Evolutionary conservation across 1,140 invertebrate species (phyloP), one percentile per base, ranked within the genome.

Genomic region (Chironomus tepperi): DNA sequence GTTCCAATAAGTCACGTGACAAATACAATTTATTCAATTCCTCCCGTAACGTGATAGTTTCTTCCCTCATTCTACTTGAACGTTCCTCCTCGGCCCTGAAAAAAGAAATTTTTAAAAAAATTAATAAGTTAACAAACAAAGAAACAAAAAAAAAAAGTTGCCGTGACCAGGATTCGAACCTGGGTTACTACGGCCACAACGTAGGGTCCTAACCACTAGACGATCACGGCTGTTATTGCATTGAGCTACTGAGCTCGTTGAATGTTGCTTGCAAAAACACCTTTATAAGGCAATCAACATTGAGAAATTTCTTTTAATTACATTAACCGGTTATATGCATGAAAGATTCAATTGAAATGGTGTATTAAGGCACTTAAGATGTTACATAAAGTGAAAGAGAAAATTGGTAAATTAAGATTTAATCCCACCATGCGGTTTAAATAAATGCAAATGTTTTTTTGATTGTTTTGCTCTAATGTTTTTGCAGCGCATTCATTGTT

Each of bases 171-270:
- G 89, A 91, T 90, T 91, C 89, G 89, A 93, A 93, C 91, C 89
- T 90, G 89, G 89, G 90, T 91, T 91, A 88, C 88, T 89, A 88
- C 89, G 90, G 74, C 89, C 89, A 91, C 90, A 91, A 92, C 90
- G 90, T 89, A 89, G 89, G 87, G 90, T 92, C 88, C 90, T 92
- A 91, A 94, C 92, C 92, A 93, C 91, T 93, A 91, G 88, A 92
- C 90, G 89, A 93, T 92, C 90, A 92, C 90, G 90, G 90, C 90
- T 34, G n/a, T 12, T n/a, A 57, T 57, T 7, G n/a, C 47, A 57
- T 57, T 57, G 47, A 57, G 47, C 47, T 57, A 57, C 7, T n/a
- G n/a, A 57, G 47, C 10, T 57, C n/a, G 47, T 57, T 10, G 9
- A 12, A 12, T 10, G 10, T 57, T n/a, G 47, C 47, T 57, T 10